A percentile compares a stretch with the other conserved stretches of the same genome.
Conservation (phyloP, 2,888 invertebrate genomes). For the Mayetiola destructor region DNA sequence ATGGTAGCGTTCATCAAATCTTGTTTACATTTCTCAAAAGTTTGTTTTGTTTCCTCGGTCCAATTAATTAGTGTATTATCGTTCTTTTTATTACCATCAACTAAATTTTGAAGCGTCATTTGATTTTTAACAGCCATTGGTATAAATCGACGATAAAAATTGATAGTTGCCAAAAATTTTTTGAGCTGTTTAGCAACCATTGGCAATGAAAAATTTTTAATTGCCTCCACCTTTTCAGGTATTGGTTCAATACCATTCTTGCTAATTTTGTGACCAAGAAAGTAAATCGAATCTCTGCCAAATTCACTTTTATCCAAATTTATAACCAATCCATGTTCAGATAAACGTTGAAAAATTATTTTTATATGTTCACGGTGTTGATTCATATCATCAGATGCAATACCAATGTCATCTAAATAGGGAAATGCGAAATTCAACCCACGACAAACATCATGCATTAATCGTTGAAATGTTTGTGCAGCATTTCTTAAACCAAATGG, state of each 20-base stretch:
- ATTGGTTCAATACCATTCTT: conserved; percentile 24
- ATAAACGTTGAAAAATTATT: conserved; percentile 18
- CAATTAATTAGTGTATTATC: conserved; percentile 16
- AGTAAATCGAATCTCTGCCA: conserved; percentile 15
- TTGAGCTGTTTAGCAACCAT: conserved; percentile 23
- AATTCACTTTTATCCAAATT: conserved; percentile 27
- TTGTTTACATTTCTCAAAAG: conserved; percentile 14
- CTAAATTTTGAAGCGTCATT: conserved; percentile 11
- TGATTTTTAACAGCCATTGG: conserved; percentile 18
- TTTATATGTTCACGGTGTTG: conserved; percentile 19
- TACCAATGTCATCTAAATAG: conserved; percentile 22
- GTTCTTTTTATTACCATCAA: conserved; percentile 15
- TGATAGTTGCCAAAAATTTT: conserved; percentile 27
- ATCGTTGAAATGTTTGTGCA: conserved; percentile 25
- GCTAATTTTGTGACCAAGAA: not conserved
- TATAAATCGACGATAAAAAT: conserved; percentile 27
- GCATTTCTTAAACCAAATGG: conserved; percentile 24
- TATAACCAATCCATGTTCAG: conserved; percentile 19
- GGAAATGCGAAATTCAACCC: conserved; percentile 13
- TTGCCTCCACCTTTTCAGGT: conserved; percentile 24
- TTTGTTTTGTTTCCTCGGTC: conserved; percentile 7
- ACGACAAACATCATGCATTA: conserved; percentile 21
- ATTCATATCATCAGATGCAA: conserved; percentile 18
- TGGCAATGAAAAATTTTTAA: conserved; percentile 22
- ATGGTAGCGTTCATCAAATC: conserved; percentile 19